Evolutionary conservation across 1,140 invertebrate species (phyloP).

Genomic region (Drosophila pseudoobscura): DNA sequence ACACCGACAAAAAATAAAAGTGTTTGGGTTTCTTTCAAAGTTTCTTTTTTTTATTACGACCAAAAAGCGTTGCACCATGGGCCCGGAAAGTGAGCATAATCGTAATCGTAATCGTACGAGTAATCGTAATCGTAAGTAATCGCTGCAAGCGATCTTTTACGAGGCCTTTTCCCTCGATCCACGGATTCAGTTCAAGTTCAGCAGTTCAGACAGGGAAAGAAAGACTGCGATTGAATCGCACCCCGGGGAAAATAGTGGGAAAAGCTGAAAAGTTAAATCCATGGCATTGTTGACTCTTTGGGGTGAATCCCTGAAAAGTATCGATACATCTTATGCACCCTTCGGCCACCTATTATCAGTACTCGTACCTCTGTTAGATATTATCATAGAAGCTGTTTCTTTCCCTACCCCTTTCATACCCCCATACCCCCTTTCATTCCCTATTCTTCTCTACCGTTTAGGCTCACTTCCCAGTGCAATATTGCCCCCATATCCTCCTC

Average conservation of each 20-base stretch:
- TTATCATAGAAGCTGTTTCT: too few species aligned
- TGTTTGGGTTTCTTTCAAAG: slow-evolving; percentile 28
- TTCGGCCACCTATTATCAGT: too few species aligned
- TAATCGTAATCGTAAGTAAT: slow-evolving; percentile 1
- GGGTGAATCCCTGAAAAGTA: too few species aligned
- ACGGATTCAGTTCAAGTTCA: slow-evolving; percentile 38
- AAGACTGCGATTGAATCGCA: background rate
- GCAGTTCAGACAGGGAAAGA: background rate
- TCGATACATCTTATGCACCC: too few species aligned
- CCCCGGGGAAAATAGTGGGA: background rate
- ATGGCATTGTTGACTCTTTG: background rate
- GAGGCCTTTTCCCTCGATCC: too few species aligned
- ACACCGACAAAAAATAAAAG: slow-evolving; percentile 28
- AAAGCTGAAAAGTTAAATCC: background rate
- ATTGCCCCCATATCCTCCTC: too few species aligned
- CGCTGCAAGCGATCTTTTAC: background rate
- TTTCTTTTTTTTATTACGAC: slow-evolving; percentile 37
- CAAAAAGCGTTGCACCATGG: slow-evolving; percentile 33
- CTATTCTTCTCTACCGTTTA: too few species aligned
- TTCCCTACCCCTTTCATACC: too few species aligned
- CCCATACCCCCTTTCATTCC: too few species aligned
- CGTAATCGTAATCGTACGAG: background rate
- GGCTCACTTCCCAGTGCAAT: too few species aligned
- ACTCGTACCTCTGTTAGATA: too few species aligned
- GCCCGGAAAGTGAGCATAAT: slow-evolving; percentile 26